Percentiles rank a stretch among this genome's conserved stretches.
phyloP scores from a whole-genome alignment of 2,113 vertebrate genomes.

The Galbula dea region DNA sequence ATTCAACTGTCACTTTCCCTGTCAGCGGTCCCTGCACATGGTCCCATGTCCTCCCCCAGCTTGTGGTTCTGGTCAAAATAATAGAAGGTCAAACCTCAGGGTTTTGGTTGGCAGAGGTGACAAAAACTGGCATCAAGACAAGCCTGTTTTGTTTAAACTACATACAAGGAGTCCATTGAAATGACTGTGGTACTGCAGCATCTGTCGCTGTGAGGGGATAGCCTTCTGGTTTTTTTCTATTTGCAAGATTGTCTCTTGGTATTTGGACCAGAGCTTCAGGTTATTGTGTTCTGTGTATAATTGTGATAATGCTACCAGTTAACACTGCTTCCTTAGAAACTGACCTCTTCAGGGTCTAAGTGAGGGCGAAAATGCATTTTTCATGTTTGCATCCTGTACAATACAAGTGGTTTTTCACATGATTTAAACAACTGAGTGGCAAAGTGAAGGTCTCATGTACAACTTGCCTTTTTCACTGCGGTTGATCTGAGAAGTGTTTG shows the following conservation, averaged over 20 bases:
- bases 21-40: not conserved
- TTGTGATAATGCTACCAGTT: not conserved
- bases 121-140: not conserved
- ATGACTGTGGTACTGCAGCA: not conserved
- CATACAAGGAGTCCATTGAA: not conserved
- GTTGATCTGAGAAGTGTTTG: not conserved
- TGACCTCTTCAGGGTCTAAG: not conserved
- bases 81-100: not conserved
- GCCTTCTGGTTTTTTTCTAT: not conserved
- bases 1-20: not conserved
- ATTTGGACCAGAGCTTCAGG: slow-evolving; percentile 18
- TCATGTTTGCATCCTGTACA: slow-evolving; percentile 1
- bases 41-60: not conserved
- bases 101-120: not conserved
- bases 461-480: not conserved
- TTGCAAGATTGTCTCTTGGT: not conserved
- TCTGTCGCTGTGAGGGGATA: not conserved
- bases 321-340: not conserved
- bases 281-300: not conserved
- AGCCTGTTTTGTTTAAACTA: not conserved
- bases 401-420: not conserved
- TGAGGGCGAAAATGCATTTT: slow-evolving; percentile 17
- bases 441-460: not conserved
- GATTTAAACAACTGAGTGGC: not conserved
- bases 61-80: not conserved